These are phyloP conservation scores for Colaptes auratus DNA, from an alignment of 2,113 vertebrate genomes.

Conservation along the genomic window DNA sequence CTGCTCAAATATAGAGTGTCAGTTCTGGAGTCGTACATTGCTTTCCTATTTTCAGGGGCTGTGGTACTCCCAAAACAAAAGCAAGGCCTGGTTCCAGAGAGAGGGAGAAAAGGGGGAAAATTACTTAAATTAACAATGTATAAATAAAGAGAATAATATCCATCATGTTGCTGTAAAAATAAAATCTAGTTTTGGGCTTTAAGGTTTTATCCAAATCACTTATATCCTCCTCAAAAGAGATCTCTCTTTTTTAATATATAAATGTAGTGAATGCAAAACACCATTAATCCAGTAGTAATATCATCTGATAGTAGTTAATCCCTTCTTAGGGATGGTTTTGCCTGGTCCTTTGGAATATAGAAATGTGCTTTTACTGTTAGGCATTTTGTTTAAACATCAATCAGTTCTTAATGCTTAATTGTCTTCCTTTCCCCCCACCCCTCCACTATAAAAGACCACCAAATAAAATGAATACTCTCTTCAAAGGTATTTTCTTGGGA, in stretches of 20 bases:
- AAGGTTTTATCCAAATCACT: slow-evolving; percentile 71
- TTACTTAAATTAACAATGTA: slow-evolving; percentile 45
- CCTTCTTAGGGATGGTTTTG: slow-evolving; percentile 77
- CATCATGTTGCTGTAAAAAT: background rate
- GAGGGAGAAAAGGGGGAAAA: background rate
- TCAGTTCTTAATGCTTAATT: slow-evolving; percentile 76
- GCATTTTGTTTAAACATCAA: slow-evolving; percentile 75
- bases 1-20: slow-evolving; percentile 28
- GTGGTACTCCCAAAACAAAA: slow-evolving; percentile 5
- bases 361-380: slow-evolving; percentile 73
- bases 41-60: background rate
- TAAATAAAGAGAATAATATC: slow-evolving; percentile 39
- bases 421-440: background rate
- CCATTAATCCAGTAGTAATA: slow-evolving; percentile 80
- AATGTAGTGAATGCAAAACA: slow-evolving; percentile 75
- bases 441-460: slow-evolving; percentile 30
- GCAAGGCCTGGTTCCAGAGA: background rate
- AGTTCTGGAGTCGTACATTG: background rate
- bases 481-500: slow-evolving; percentile 66
- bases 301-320: slow-evolving; percentile 83
- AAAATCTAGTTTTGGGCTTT: slow-evolving; percentile 44
- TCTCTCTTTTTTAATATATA: slow-evolving; percentile 2
- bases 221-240: slow-evolving; percentile 67
- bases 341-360: slow-evolving; percentile 68
- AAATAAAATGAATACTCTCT: slow-evolving; percentile 63